Evolutionary conservation across 1,140 invertebrate species (phyloP).

Genomic region (Rhopalosiphum maidis): DNA sequence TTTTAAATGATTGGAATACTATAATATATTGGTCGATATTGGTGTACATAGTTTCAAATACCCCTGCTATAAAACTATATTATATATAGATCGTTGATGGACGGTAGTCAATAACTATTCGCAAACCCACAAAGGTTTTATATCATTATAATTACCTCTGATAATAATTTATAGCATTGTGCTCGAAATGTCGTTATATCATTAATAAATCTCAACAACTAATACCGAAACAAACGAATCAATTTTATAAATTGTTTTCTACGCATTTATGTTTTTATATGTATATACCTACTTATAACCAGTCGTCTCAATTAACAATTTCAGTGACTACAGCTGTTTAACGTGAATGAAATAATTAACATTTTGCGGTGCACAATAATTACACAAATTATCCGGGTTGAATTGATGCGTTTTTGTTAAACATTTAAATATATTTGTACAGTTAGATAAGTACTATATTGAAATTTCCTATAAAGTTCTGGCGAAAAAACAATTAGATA

Average conservation of each 20-base stretch:
- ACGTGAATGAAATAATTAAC: neutral
- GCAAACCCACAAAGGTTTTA: neutral
- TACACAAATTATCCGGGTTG: neutral
- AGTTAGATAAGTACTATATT: neutral
- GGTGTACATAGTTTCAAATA: neutral
- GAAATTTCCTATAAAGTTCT: neutral
- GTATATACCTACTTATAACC: neutral
- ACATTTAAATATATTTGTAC: neutral
- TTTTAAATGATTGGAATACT: neutral
- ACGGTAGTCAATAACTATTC: neutral
- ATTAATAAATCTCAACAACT: neutral
- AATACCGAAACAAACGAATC: neutral
- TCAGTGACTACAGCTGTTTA: neutral
- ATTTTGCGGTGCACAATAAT: neutral
- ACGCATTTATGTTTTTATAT: neutral
- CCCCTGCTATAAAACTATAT: neutral
- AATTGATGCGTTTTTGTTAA: neutral
- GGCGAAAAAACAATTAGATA: neutral
- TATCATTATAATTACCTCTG: no score
- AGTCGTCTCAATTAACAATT: neutral
- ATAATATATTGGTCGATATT: neutral
- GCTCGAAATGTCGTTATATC: neutral
- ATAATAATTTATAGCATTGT: neutral
- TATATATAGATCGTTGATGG: neutral
- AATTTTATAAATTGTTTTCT: neutral